Base-by-base conservation (phyloP, 2,888 invertebrate species). In the Linyphia triangularis region DNA sequence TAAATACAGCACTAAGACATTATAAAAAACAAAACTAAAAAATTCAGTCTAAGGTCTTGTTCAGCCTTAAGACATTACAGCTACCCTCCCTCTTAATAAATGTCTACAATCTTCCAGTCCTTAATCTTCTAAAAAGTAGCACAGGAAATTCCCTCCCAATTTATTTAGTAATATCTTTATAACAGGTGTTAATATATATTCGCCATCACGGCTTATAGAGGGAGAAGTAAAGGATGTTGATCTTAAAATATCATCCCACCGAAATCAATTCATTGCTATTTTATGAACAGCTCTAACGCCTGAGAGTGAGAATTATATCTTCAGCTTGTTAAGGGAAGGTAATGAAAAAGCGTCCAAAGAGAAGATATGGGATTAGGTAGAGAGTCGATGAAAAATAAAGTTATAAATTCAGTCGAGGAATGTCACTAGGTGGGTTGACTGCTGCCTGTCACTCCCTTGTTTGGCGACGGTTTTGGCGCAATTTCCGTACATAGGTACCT, bases 241-340 rank as follows among this genome's bases (percentile, higher is more conserved):
- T 70, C 70, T 85, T 77, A 85, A 77, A 77, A 78, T 85, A 85
- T 85, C 70, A 59, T 61, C 40, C 40, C 61, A 61, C 22, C 30
- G 70, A 69, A 84, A 77, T 85, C 85, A 85, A 85, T 85, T 85
- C 77, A 75, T 67, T 85, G 77, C 69, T 77, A 77, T 70, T 85
- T 78, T 77, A 75, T 30, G 85, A 70, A 19, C 67, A 26, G 57
- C 19, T 61, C 57, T 85, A 69, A 85, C 85, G 69, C 75, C 70
- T 63, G 22, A 7, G 28, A 37, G 78, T 40, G 77, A 78, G 78
- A 77, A 85, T 70, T 85, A 70, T 26, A 61, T 61, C 61, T 75
- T 59, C 19, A 75, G 77, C 85, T 85, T 85, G 85, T 85, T 85
- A 85, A 33, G 61, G n/a, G 19, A 77, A 77, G 69, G 77, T 85